Evolutionary conservation across 2,888 invertebrate genomes (phyloP).

Genomic region (Pterobdella sp.): DNA sequence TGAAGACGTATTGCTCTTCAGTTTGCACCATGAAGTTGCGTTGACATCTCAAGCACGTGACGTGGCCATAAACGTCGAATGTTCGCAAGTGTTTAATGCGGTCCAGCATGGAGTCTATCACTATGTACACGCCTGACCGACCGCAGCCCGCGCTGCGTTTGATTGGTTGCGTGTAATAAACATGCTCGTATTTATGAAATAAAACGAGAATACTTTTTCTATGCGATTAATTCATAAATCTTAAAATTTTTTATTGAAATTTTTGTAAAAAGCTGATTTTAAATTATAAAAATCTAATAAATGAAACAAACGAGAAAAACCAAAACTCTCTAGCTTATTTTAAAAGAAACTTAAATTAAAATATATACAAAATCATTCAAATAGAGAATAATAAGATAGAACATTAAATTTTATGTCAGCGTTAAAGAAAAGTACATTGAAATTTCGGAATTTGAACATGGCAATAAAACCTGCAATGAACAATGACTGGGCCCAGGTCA

Average conservation of each 20-base stretch:
- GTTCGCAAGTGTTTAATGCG: conserved; percentile 27
- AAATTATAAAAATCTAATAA: background rate
- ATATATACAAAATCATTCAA: too few species aligned
- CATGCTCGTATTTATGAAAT: too few species aligned
- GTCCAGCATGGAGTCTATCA: conserved; percentile 27
- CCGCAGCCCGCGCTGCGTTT: conserved; percentile 23
- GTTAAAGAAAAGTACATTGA: too few species aligned
- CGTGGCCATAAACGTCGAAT: conserved; percentile 23
- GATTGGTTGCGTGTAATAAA: background rate
- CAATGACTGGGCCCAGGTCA: conserved; percentile 85
- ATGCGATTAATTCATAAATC: too few species aligned
- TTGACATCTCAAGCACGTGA: conserved; percentile 27
- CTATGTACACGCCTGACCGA: conserved; percentile 26
- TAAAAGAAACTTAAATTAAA: too few species aligned
- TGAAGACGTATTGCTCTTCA: conserved; percentile 27
- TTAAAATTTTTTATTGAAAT: too few species aligned
- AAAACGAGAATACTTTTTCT: too few species aligned
- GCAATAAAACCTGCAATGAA: conserved; percentile 77
- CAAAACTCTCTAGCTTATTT: too few species aligned
- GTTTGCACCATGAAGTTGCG: conserved; percentile 27
- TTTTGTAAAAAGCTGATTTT: too few species aligned
- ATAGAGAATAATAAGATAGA: too few species aligned
- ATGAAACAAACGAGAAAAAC: background rate
- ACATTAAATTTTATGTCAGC: too few species aligned
- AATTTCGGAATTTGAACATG: too few species aligned